Percentiles rank a stretch among this genome's conserved stretches.
phyloP scores from a whole-genome alignment of 92 coral and sea anemone genomes.

The Palythoa grandiflora region DNA sequence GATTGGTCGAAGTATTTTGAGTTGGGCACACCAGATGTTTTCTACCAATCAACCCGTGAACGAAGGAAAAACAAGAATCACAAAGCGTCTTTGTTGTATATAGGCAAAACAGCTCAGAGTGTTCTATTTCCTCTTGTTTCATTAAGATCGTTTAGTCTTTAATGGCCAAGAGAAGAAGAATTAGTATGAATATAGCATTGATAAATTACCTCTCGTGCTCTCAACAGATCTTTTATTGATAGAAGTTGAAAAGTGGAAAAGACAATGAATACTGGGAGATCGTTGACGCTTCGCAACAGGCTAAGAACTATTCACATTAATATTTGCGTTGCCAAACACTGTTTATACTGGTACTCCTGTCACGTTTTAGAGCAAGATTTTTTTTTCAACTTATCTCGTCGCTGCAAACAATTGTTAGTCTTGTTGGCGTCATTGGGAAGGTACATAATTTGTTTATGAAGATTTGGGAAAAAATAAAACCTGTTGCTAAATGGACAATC shows the following conservation, averaged over 20 bases:
- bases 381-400: not conserved
- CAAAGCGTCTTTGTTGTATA: conserved; percentile 63
- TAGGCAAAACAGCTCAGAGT: conserved; percentile 37
- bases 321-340: not conserved
- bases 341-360: not conserved
- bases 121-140: conserved; percentile 34
- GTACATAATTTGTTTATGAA: not conserved
- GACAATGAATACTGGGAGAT: not conserved
- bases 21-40: conserved; percentile 70
- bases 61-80: conserved; percentile 27
- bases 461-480: not conserved
- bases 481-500: conserved; percentile 13
- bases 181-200: conserved; percentile 19
- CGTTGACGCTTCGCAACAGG: not conserved
- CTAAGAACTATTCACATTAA: conserved; percentile 34
- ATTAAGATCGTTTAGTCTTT: conserved; percentile 45
- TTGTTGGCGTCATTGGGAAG: conserved; percentile 19
- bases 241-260: not conserved
- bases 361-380: conserved; percentile 33
- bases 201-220: conserved; percentile 33
- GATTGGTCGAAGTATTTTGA: conserved; percentile 55
- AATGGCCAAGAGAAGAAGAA: conserved; percentile 44
- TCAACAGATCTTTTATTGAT: conserved; percentile 19
- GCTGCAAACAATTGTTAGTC: conserved; percentile 29
- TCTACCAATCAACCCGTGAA: conserved; percentile 57